Evolutionary conservation across 2,113 vertebrate species (phyloP).

Genomic region (Heteronetta atricapilla): DNA sequence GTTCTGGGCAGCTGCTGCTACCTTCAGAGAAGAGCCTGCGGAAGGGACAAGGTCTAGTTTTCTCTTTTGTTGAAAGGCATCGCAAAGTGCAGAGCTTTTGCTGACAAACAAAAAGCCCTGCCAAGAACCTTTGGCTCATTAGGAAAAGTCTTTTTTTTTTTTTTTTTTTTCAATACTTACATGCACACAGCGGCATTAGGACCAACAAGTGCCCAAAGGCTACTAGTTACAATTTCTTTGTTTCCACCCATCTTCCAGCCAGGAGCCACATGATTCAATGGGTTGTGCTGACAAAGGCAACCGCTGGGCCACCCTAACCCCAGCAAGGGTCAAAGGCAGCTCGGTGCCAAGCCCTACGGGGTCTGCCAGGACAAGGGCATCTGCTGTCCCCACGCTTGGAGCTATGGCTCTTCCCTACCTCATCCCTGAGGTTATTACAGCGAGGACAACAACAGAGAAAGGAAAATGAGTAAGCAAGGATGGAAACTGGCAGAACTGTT

Average conservation of each 20-base stretch:
- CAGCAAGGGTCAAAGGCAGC: not conserved
- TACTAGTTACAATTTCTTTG: constrained; percentile 35
- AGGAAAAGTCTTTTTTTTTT: constrained; percentile 43
- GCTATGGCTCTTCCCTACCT: not conserved
- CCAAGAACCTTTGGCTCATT: constrained; percentile 73
- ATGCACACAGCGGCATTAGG: not conserved
- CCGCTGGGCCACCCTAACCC: not conserved
- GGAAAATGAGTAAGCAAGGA: not conserved
- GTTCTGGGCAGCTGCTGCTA: constrained; percentile 32
- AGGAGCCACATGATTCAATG: not conserved
- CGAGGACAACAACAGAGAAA: not conserved
- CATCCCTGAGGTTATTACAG: not conserved
- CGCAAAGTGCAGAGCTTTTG: constrained; percentile 66
- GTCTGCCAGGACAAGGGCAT: not conserved
- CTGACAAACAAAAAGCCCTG: constrained; percentile 73
- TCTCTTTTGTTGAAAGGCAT: constrained; percentile 24
- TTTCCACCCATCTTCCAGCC: not conserved
- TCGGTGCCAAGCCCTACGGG: not conserved
- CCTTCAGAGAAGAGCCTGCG: constrained; percentile 49
- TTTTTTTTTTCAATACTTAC: constrained; percentile 3
- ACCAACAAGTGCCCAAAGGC: constrained; percentile 75
- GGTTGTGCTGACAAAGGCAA: not conserved
- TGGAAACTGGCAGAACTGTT: not conserved
- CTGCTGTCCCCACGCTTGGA: not conserved
- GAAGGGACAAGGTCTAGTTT: constrained; percentile 74